Base-by-base conservation (phyloP, 2,797 vertebrate species). In the Enteromius unitaeniatus region DNA sequence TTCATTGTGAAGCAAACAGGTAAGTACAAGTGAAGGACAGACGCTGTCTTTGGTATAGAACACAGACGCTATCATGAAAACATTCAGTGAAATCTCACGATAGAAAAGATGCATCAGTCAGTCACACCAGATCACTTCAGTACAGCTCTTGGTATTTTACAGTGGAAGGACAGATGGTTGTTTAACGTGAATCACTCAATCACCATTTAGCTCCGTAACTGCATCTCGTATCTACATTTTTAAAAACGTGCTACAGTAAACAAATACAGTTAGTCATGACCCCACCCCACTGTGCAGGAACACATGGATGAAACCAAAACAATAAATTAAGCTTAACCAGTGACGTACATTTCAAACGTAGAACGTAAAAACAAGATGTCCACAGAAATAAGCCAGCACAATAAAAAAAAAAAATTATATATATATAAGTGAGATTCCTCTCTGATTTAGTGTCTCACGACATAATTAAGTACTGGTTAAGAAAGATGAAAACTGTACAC, bases 361-460 rank as follows among this genome's bases (percentile, higher is more conserved):
- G 96, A 97, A 96, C 95, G 91, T 89, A 87, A 89, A 87, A 95
- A 95, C 90, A 94, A 94, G 93, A 49, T 78, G 74, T 40, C 68
- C 78, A 87, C 75, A 85, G 86, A 82, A 83, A 88, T 90, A 93
- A 87, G 88, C 92, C 95, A 95, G 89, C 94, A 97, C 95, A 97
- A 93, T 95, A 95, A 93, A 96, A 89, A 94, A 95, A 85, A 31
- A n/a, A n/a, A n/a, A n/a, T n/a, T 28, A 28, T 28, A 28, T 28
- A 28, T 28, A 28, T 28, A 28, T 28, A 95, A 95, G 94, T 93
- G 94, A 95, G 95, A 96, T 95, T 96, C 90, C 92, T 89, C 91
- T 95, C 93, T 96, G 96, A 99, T 99, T 98, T 98, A 98, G 96
- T 96, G 98, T 98, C 97, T 99, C 98, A 97, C 97, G 97, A 99